Conservation (phyloP, 1,140 invertebrate species). For the Carcinoscorpius rotundicauda region DNA sequence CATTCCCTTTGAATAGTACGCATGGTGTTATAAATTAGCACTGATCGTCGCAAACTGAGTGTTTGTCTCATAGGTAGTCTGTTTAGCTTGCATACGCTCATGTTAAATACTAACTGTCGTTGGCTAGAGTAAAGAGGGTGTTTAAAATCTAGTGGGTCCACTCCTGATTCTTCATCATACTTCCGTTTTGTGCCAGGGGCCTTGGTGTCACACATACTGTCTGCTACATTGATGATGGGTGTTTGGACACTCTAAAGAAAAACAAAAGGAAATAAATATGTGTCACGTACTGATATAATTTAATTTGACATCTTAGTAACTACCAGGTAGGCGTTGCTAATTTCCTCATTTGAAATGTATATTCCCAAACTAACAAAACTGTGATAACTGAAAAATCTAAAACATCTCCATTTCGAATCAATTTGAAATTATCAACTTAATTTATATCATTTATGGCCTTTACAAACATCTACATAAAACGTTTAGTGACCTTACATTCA, state of each 20-base stretch:
- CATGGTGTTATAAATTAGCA: slow-evolving; percentile 86
- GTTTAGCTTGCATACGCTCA: slow-evolving; percentile 84
- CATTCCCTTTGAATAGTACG: slow-evolving; percentile 81
- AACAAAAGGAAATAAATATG: neutral
- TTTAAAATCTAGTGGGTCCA: neutral
- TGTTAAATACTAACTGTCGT: slow-evolving; percentile 73
- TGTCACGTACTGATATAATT: too few species aligned
- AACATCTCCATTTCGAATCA: too few species aligned
- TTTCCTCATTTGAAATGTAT: too few species aligned
- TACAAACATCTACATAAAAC: too few species aligned
- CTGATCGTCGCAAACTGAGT: slow-evolving; percentile 76
- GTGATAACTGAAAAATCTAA: too few species aligned
- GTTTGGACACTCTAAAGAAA: slow-evolving; percentile 8
- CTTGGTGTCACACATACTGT: slow-evolving; percentile 12
- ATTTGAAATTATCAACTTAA: too few species aligned
- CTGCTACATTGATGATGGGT: slow-evolving; percentile 18
- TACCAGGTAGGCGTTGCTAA: too few species aligned
- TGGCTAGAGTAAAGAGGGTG: slow-evolving; percentile 61
- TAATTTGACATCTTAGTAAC: too few species aligned
- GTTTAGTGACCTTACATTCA: too few species aligned
- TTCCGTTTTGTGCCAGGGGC: slow-evolving; percentile 17
- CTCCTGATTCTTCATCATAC: slow-evolving; percentile 12
- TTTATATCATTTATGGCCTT: too few species aligned
- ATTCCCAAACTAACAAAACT: too few species aligned
- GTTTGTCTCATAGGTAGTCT: slow-evolving; percentile 75